Conservation (phyloP, 2,888 invertebrate species). For the Bellardia bayeri region DNA sequence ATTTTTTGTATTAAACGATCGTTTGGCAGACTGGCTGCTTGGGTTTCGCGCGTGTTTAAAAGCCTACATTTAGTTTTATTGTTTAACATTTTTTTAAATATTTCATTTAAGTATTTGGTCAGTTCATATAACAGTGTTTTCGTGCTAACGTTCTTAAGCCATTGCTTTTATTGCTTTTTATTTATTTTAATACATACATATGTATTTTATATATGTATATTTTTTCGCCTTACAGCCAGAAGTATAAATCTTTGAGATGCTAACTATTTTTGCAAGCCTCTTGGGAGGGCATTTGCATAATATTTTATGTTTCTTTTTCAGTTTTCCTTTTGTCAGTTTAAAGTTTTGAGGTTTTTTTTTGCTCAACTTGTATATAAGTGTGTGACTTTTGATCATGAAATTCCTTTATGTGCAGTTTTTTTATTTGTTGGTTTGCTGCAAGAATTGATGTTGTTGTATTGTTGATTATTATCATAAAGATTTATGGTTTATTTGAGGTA, state of each 20-base stretch:
- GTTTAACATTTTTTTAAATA: neutral
- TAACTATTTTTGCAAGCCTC: slow-evolving; percentile 25
- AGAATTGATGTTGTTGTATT: slow-evolving; percentile 31
- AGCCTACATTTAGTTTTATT: slow-evolving; percentile 32
- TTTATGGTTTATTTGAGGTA: slow-evolving; percentile 65
- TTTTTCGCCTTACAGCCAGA: neutral
- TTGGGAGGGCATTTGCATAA: slow-evolving; percentile 72
- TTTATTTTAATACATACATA: neutral
- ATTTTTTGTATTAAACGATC: slow-evolving; percentile 15
- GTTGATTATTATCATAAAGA: slow-evolving; percentile 69
- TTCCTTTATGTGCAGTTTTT: slow-evolving; percentile 37
- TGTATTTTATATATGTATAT: slow-evolving; percentile 23
- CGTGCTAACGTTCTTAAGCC: slow-evolving; percentile 10
- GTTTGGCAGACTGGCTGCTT: slow-evolving; percentile 33
- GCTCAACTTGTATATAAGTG: neutral
- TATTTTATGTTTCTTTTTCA: slow-evolving; percentile 40
- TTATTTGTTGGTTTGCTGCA: slow-evolving; percentile 18
- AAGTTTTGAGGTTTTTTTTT: slow-evolving; percentile 17
- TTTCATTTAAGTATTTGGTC: neutral
- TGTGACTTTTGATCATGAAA: slow-evolving; percentile 43
- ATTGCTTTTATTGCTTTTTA: slow-evolving; percentile 12
- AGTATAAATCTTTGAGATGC: slow-evolving; percentile 32
- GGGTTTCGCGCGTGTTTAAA: slow-evolving; percentile 46
- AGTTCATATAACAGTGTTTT: slow-evolving; percentile 52
- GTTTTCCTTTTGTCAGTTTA: slow-evolving; percentile 22